Base-by-base conservation (phyloP, 1,140 invertebrate species). In the Saccostrea glomerata region DNA sequence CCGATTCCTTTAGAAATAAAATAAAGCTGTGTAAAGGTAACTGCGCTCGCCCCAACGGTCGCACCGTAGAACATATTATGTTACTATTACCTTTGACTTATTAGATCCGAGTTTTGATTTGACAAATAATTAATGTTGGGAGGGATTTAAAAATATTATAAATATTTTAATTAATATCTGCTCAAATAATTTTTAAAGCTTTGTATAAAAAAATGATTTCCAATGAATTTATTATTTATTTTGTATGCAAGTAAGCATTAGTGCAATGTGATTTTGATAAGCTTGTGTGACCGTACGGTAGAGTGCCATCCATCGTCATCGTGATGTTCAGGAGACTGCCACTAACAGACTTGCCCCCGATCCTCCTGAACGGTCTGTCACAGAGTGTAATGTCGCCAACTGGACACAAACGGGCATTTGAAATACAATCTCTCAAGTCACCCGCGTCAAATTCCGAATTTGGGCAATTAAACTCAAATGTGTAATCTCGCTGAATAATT, bases 401-500 rank as follows among this genome's bases (percentile, higher is more conserved):
- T 9, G 70, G 70, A 77, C 70, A 77, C 25, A 77, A 25, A 25
- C 70, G 70, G 30, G 70, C 70, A 13, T 77, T 36, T 15, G 70
- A 77, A 36, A 77, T 30, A 77, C 70, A 77, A 13, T 77, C 13
- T 11, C 25, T 30, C 15, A 77, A 25, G 30, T 77, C 70, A 3
- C 23, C 23, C 2, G 11, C 70, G 30, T 77, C 70, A 77, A 77
- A 77, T 77, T 77, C 30, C 13, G 30, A 77, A 15, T 77, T 15
- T 77, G 70, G 70, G 30, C 70, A 77, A 30, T 30, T 36, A 17
- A 77, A 77, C 15, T 77, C 70, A 36, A 77, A 77, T 30, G 2
- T 77, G 70, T 77, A 77, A 12, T 77, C 25, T 36, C 70, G 70
- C 25, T 77, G 70, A 30, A 77, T 77, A 36, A 77, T 77, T 77